Conservation (phyloP, 2,113 vertebrate genomes). For the Butastur rufipennis region DNA sequence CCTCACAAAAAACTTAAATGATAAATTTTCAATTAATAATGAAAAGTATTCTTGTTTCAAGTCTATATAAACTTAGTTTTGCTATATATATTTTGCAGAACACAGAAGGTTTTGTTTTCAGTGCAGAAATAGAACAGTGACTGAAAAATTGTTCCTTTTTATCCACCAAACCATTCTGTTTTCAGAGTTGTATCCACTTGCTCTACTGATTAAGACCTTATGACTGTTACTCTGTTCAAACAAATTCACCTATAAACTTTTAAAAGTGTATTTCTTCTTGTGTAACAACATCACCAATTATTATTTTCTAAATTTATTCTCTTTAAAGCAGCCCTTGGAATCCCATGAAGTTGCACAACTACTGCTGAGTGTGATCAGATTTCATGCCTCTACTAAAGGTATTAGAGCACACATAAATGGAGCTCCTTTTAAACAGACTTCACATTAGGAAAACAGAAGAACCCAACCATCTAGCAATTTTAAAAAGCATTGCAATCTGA, state of each 20-base stretch:
- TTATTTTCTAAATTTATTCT: neutral
- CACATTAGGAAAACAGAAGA: neutral
- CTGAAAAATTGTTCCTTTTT: neutral
- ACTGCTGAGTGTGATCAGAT: neutral
- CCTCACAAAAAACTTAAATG: neutral
- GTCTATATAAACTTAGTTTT: neutral
- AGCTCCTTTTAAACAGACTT: neutral
- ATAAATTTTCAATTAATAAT: neutral
- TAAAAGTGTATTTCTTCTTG: neutral
- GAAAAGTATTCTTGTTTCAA: neutral
- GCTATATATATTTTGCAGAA: neutral
- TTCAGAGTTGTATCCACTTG: neutral
- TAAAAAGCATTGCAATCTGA: neutral
- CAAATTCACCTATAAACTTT: neutral
- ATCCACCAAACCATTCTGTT: neutral
- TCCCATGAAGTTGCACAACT: neutral
- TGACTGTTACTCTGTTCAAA: neutral
- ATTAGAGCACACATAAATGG: neutral
- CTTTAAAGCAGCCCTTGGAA: neutral
- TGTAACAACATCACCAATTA: neutral
- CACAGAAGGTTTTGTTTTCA: neutral
- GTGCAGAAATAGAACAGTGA: neutral
- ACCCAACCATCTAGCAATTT: neutral
- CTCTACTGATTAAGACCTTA: neutral
- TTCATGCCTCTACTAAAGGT: neutral